These are phyloP conservation scores for Xylophagus ater DNA, from an alignment of 2,888 invertebrate species.

Conservation along the genomic window DNA sequence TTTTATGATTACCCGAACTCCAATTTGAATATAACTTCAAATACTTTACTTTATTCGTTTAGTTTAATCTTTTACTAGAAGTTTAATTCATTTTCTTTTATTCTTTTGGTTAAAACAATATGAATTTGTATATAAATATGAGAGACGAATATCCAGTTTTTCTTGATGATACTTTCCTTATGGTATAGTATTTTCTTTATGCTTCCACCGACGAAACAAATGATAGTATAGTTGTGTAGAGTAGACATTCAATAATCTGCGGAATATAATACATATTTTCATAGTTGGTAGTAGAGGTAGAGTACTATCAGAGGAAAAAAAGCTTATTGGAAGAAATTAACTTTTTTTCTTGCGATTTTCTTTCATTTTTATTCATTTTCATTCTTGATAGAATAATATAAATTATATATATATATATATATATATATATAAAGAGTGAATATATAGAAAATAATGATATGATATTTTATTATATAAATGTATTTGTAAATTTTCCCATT, in stretches of 20 bases:
- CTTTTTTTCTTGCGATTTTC: conserved; percentile 2
- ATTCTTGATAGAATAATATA: conserved; percentile 7
- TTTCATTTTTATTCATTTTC: conserved; percentile 12
- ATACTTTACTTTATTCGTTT: background rate
- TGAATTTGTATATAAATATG: background rate
- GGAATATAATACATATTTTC: background rate
- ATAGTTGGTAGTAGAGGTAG: background rate
- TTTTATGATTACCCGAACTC: background rate
- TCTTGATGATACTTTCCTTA: background rate
- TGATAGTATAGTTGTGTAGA: too few relatives aligned
- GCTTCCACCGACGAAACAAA: too few relatives aligned
- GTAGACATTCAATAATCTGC: background rate
- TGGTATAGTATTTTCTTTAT: too few relatives aligned
- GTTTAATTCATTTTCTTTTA: background rate
- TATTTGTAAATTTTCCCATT: background rate
- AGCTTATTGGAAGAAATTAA: too few relatives aligned
- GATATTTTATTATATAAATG: conserved; percentile 8
- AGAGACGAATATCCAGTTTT: background rate
- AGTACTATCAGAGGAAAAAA: background rate
- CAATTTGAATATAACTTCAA: background rate
- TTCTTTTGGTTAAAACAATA: background rate
- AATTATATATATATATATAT: conserved; percentile 1
- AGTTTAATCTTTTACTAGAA: background rate
- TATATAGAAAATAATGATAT: conserved; percentile 1
- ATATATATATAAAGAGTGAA: conserved; percentile 6